Base-by-base conservation (phyloP, 2,888 invertebrate species). In the Maniola hyperantus region DNA sequence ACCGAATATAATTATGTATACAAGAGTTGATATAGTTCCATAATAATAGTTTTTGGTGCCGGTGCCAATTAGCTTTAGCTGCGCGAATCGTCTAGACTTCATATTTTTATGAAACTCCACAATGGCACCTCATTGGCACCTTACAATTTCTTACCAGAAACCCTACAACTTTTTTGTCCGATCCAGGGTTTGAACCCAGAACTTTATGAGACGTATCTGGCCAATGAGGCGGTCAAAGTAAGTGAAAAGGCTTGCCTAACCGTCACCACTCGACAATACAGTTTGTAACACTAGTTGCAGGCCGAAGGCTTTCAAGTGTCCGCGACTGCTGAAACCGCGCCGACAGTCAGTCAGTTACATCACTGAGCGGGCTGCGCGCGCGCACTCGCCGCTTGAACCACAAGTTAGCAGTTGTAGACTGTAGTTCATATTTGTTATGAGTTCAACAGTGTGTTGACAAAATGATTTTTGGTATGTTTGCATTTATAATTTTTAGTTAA, bases 341-440 rank as follows among this genome's bases (percentile, higher is more conserved):
- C 74, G 71, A 6, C 55, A 20, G 48, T 15, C 53, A 11, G 53
- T 57, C 83, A 86, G 82, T 87, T 82, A 78, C 82, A 84, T 82
- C 82, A 84, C 78, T 66, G 76, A 77, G 78, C 79, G 78, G 81
- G n/a, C n/a, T 70, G 66, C 66, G 74, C 66, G 79, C 66, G 57
- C 78, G 74, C 80, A 73, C 83, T 80, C 69, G 62, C 66, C 69
- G 51, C 61, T 11, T 51, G 13, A 51, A 51, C 50, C 50, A 15
- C n/a, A n/a, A n/a, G 44, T n/a, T 15, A 44, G 6, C n/a, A n/a
- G n/a, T n/a, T n/a, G n/a, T n/a, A n/a, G 6, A n/a, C 1, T n/a
- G 6, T 13, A 13, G 11, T 42, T 42, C 10, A 42, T 42, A 66
- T 53, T 26, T 72, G 65, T 65, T 34, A 64, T 64, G 68, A 58